Evolutionary conservation across 1,140 invertebrate species (phyloP).

Genomic region (Frieseomelitta varia): DNA sequence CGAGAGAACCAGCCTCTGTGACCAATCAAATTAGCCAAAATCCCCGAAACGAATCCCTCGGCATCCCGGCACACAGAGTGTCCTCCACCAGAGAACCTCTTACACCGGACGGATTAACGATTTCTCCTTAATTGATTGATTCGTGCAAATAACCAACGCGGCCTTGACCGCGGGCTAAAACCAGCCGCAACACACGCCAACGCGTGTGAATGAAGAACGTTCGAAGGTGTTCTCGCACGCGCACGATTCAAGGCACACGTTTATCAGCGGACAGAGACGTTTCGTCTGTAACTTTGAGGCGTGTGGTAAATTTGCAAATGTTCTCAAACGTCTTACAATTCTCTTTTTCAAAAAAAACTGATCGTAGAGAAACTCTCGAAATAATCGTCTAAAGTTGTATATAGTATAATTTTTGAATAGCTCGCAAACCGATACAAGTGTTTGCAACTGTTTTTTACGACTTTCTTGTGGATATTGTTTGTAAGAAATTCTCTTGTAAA

Average conservation of each 20-base stretch:
- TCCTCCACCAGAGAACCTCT: background rate
- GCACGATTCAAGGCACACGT: background rate
- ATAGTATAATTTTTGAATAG: too few relatives aligned
- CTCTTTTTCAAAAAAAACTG: background rate
- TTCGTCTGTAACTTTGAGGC: background rate
- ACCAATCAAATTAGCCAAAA: background rate
- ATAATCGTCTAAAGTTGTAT: too few relatives aligned
- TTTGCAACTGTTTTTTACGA: too few relatives aligned
- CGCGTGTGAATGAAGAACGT: background rate
- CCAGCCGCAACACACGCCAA: background rate
- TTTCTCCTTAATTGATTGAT: slow-evolving; percentile 28
- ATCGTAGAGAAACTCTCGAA: background rate
- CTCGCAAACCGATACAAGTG: too few relatives aligned
- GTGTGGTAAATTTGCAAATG: background rate
- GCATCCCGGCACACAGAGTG: background rate
- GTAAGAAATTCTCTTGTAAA: too few relatives aligned
- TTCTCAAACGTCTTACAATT: background rate
- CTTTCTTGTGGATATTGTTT: too few relatives aligned
- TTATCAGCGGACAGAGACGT: background rate
- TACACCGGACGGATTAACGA: background rate
- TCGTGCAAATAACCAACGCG: slow-evolving; percentile 3
- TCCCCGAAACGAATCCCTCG: background rate
- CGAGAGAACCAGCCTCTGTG: background rate
- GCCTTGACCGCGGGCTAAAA: slow-evolving; percentile 25
- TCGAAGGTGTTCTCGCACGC: background rate